Percentiles rank a stretch among this genome's conserved stretches.
Conservation (phyloP, 2,113 vertebrate genomes). For the Paralichthys olivaceus region DNA sequence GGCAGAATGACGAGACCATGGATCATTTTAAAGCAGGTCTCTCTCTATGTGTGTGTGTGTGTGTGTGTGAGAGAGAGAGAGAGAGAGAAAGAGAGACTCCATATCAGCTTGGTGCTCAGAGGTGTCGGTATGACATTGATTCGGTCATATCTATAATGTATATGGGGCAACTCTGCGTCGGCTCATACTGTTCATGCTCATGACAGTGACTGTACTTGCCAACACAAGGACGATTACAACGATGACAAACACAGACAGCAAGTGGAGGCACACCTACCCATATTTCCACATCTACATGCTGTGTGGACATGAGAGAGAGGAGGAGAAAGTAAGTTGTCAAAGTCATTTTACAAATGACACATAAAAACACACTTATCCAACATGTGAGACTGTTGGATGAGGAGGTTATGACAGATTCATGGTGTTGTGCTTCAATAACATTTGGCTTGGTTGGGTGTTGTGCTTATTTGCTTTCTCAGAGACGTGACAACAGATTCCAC, state of each 20-base stretch:
- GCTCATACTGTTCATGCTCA: slow-evolving; percentile 1
- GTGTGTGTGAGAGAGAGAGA: not conserved
- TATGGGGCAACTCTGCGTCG: not conserved
- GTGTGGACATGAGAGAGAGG: slow-evolving; percentile 58
- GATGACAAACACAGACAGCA: slow-evolving; percentile 26
- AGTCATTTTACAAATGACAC: slow-evolving; percentile 29
- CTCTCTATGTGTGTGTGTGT: not conserved
- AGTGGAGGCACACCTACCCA: slow-evolving; percentile 56
- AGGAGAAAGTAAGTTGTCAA: slow-evolving; percentile 42
- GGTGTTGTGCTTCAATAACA: not conserved
- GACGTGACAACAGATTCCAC: not conserved
- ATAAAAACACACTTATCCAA: slow-evolving; percentile 42
- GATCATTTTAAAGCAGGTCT: not conserved
- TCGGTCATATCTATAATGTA: not conserved
- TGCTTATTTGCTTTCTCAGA: not conserved
- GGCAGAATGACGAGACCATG: not conserved
- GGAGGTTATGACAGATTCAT: slow-evolving; percentile 5
- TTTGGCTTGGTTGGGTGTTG: not conserved
- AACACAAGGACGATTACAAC: slow-evolving; percentile 13
- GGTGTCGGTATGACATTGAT: not conserved
- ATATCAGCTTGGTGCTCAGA: not conserved
- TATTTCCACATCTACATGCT: slow-evolving; percentile 70
- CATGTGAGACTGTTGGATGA: slow-evolving; percentile 28
- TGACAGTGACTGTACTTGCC: slow-evolving; percentile 14
- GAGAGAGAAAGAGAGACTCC: not conserved